phyloP scores from a whole-genome alignment of 2,888 invertebrate species.

The Seira musarum region DNA sequence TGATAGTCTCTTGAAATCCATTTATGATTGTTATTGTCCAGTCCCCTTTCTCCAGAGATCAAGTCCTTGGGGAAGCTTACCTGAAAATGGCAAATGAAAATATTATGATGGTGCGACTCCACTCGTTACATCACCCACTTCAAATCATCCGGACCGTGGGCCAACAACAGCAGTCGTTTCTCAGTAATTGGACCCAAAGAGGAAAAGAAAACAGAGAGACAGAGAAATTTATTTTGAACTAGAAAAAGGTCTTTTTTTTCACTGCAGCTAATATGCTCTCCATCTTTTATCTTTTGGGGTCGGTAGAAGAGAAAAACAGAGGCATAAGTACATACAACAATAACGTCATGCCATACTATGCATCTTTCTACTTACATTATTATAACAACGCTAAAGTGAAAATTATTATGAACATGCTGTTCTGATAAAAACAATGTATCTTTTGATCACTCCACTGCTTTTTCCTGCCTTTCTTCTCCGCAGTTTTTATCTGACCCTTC shows the following conservation, averaged over 20 bases:
- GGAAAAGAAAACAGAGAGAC: slow-evolving; percentile 27
- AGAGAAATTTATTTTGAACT: slow-evolving; percentile 27
- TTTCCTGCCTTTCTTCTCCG: slow-evolving; percentile 15
- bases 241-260: not conserved
- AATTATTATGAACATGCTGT: slow-evolving; percentile 19
- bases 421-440: slow-evolving; percentile 19
- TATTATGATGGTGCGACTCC: slow-evolving; percentile 37
- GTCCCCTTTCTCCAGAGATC: slow-evolving; percentile 43
- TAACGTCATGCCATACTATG: not conserved
- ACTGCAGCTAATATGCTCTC: slow-evolving; percentile 2
- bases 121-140: slow-evolving; percentile 36
- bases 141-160: slow-evolving; percentile 4
- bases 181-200: slow-evolving; percentile 40
- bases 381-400: slow-evolving; percentile 5
- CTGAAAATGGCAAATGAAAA: slow-evolving; percentile 53
- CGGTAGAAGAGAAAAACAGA: too few species aligned
- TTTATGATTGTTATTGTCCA: slow-evolving; percentile 53
- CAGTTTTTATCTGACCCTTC: slow-evolving; percentile 14
- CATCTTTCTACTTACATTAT: slow-evolving; percentile 9
- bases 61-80: slow-evolving; percentile 51
- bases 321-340: too few species aligned
- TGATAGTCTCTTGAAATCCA: slow-evolving; percentile 48
- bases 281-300: not conserved
- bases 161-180: not conserved
- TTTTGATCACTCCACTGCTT: slow-evolving; percentile 5